A percentile compares a stretch with the other conserved stretches of the same genome.
phyloP scores from a whole-genome alignment of 2,888 invertebrate genomes.

The Epinotia nisella region DNA sequence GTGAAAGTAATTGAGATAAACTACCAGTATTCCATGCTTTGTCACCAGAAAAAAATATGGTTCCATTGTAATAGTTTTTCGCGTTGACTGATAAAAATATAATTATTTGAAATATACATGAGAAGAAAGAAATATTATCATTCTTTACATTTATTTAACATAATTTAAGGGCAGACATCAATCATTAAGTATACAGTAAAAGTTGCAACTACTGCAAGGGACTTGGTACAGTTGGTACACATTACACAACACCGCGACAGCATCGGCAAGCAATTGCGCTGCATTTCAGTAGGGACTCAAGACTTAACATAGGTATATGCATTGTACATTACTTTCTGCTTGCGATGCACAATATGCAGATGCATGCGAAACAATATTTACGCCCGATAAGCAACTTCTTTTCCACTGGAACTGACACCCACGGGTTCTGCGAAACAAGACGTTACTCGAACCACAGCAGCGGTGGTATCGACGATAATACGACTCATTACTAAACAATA shows the following conservation, averaged over 20 bases:
- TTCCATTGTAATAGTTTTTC: not conserved
- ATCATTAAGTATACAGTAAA: not conserved
- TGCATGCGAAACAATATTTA: constrained; percentile 4
- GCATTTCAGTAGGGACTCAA: not conserved
- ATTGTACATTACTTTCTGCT: not conserved
- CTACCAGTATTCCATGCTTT: not conserved
- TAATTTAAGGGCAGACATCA: not conserved
- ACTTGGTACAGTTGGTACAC: no score
- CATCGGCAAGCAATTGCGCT: not conserved
- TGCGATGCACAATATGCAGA: not conserved
- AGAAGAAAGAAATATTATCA: no score
- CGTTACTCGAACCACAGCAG: constrained; percentile 10
- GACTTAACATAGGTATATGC: not conserved
- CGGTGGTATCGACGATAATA: constrained; percentile 5
- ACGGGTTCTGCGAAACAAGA: not conserved
- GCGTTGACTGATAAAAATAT: no score
- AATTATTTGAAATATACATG: not conserved
- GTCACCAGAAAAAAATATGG: not conserved
- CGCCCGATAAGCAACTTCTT: constrained; percentile 14
- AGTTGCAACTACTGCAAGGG: not conserved
- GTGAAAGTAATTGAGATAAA: constrained; percentile 3
- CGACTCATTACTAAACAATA: constrained; percentile 11
- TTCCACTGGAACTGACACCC: constrained; percentile 23
- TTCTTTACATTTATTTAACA: not conserved
- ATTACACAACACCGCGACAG: not conserved